Evolutionary conservation across 2,888 invertebrate species (phyloP), one percentile per base, ranked within the genome.

Genomic region (Melitaea athalia): DNA sequence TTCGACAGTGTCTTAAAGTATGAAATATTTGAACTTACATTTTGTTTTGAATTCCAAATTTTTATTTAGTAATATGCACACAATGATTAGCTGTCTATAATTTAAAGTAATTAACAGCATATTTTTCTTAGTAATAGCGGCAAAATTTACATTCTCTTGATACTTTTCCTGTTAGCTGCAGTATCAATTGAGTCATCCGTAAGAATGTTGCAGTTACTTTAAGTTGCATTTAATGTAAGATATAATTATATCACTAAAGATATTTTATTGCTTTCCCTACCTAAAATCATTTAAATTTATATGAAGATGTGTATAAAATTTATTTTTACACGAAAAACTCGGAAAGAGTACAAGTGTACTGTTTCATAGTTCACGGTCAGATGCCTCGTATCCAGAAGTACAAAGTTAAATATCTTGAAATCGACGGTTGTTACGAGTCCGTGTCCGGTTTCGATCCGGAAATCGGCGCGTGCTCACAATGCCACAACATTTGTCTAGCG

Each of bases 391-490:
- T 5, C 1, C 17, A 61, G 12, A 47, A 11, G 14, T 24, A 38
- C 49, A 57, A 14, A 14, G 47, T 5, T n/a, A 43, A 31, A 6
- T 61, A 31, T 43, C n/a, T 15, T 49, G 42, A 55, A 61, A 61
- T 55, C 50, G 60, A 63, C 55, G 42, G 45, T 57, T 74, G 75
- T 59, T 62, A 57, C 38, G 60, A 59, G 49, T 42, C 69, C 70
- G 71, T 74, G 82, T 84, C 82, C 84, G 82, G 81, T 78, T 78
- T 75, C 72, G 77, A 82, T 81, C 85, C 87, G 91, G 91, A 91
- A 89, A 74, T 75, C 63, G 63, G 74, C 74, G 77, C 77, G 79
- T 77, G 79, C 77, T 72, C 76, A 79, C 81, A 81, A 81, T 80
- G 78, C 76, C 78, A 75, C 74, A 14, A 74, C 59, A 71, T 64